These are phyloP conservation scores for Corydoras sp. DNA, from an alignment of 2,113 vertebrate genomes.

Conservation along the genomic window DNA sequence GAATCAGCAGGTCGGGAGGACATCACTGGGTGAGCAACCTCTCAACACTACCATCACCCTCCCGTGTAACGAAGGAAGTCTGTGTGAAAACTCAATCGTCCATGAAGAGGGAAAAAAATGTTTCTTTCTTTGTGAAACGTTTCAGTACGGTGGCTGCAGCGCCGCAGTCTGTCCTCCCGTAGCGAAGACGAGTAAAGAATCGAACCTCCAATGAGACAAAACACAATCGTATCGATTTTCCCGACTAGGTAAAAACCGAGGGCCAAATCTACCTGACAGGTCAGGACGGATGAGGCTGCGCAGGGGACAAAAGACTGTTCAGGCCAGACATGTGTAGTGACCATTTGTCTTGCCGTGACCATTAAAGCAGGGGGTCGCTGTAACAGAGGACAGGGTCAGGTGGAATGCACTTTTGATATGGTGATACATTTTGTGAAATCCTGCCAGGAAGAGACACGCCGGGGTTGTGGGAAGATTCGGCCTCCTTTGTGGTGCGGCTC, in stretches of 20 bases:
- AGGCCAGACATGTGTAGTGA: constrained; percentile 59
- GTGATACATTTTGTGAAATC: constrained; percentile 66
- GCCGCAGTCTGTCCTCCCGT: too few species aligned
- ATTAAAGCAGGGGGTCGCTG: constrained; percentile 68
- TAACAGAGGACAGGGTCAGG: constrained; percentile 61
- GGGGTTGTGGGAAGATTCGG: constrained; percentile 65
- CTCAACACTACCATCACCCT: constrained; percentile 19
- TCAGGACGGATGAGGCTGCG: constrained; percentile 55
- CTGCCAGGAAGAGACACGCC: constrained; percentile 53
- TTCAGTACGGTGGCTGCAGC: too few species aligned
- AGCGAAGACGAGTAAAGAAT: too few species aligned
- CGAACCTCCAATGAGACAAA: too few species aligned
- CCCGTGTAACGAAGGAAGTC: constrained; percentile 1
- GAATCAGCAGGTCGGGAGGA: constrained; percentile 35
- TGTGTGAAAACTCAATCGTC: constrained; percentile 8
- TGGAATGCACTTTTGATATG: constrained; percentile 68
- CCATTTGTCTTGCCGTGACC: constrained; percentile 67
- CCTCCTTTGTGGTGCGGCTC: constrained; percentile 51
- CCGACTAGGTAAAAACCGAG: not conserved
- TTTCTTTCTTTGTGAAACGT: not conserved
- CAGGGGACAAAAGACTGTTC: constrained; percentile 53
- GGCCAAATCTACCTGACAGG: constrained; percentile 44
- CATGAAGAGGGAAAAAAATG: not conserved
- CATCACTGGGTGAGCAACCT: constrained; percentile 29
- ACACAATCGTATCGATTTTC: not conserved